Conservation (phyloP, 2,888 invertebrate species). For the Leptopilina syphax region DNA sequence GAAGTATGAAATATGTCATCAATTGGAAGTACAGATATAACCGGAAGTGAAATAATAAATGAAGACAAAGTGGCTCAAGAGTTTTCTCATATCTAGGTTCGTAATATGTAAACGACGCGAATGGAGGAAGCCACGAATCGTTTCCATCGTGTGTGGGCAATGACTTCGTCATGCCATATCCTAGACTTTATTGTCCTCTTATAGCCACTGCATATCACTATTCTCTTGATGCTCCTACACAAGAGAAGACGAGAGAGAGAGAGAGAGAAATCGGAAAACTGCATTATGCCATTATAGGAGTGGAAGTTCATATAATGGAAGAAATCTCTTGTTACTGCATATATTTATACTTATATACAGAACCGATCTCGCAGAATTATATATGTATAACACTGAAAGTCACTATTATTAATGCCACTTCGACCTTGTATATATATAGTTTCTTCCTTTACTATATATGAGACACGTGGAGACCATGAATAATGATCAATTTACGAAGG, state of each 20-base stretch:
- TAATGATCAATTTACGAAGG: conserved; percentile 17
- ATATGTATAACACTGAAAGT: conserved; percentile 6
- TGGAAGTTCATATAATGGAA: conserved; percentile 15
- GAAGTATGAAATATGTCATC: no score
- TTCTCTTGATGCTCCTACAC: conserved; percentile 22
- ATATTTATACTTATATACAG: neutral
- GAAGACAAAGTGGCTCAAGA: conserved; percentile 18
- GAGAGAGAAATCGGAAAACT: neutral
- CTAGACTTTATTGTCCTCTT: conserved; percentile 1
- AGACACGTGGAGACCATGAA: conserved; percentile 8
- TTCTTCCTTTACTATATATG: conserved; percentile 1
- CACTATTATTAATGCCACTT: conserved; percentile 11
- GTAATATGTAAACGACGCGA: conserved; percentile 14
- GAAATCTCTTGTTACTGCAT: conserved; percentile 2
- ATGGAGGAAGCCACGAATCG: conserved; percentile 14
- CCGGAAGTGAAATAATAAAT: conserved; percentile 15
- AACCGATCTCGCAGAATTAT: neutral
- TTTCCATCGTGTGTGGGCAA: conserved; percentile 23
- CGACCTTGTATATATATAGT: neutral
- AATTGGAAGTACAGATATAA: neutral
- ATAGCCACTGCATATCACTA: conserved; percentile 3
- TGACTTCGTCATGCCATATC: conserved; percentile 23
- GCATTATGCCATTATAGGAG: conserved; percentile 27
- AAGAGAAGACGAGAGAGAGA: neutral
- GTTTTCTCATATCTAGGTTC: conserved; percentile 19